Evolutionary conservation across 1,140 invertebrate genomes (phyloP), one percentile per base, ranked within the genome.

Genomic region (Bradysia coprophila): DNA sequence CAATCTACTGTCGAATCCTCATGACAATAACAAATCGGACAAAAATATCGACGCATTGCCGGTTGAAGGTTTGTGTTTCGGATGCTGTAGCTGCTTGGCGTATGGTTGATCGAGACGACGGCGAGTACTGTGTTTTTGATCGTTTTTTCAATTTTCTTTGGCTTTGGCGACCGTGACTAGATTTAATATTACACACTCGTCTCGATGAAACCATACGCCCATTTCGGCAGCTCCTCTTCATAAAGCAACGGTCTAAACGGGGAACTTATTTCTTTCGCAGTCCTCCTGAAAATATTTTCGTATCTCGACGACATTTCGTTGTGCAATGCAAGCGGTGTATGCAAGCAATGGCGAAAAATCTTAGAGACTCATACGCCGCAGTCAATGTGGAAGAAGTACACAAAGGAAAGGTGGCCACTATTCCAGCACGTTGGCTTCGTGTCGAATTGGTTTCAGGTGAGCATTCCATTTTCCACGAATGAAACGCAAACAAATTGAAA

Each of bases 231-330:
- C n/a, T n/a, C n/a, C n/a, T n/a, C n/a, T n/a, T n/a, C n/a, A n/a
- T n/a, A n/a, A n/a, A n/a, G n/a, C n/a, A n/a, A n/a, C n/a, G n/a
- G n/a, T n/a, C n/a, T n/a, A n/a, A n/a, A n/a, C n/a, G n/a, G n/a
- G n/a, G n/a, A n/a, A n/a, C n/a, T n/a, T n/a, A n/a, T n/a, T n/a
- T n/a, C n/a, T n/a, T n/a, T n/a, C n/a, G n/a, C 13, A 28, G 87
- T 95, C 42, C 67, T 92, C 49, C 66, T 92, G 10, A 74, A 77
- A 36, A 84, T 93, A 44, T 92, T 95, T 60, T 79, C 76, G 19
- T 83, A 89, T 57, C 63, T 94, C 49, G 90, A 95, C 56, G 88
- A 93, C 58, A 73, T 94, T 46, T 91, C 88, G 4, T 63, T 93
- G 45, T 87, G 84, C 79, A 76, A 79, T 59, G 78, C 82, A 47